Base-by-base conservation (phyloP, 2,797 vertebrate species). In the Pipistrellus kuhlii region DNA sequence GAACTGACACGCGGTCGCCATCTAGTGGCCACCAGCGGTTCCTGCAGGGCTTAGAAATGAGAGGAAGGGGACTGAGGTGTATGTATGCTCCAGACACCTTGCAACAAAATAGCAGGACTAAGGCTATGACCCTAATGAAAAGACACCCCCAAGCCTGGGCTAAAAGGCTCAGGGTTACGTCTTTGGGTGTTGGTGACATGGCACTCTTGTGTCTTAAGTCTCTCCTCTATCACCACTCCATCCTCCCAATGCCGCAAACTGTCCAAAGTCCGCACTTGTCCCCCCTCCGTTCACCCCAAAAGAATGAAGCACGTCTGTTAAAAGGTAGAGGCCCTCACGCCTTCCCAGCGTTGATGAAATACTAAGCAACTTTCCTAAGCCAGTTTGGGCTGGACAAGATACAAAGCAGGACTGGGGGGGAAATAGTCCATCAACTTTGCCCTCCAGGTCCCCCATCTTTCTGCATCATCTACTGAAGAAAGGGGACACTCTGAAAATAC, bases 11-110 rank as follows among this genome's bases (percentile, higher is more conserved):
- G 23, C 27, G 5, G 23, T 84, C 46, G 78, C 86, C 97, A 94
- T 55, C 96, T 96, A 84, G 75, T 68, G 95, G 88, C 83, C 18
- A 12, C 4, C 55, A 75, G 5, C 44, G 35, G 59, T 94, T 90
- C 35, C 21, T 72, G 66, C 71, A 72, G 66, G 46, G 53, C 27
- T 82, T 73, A n/a, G 12, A 51, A 15, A 69, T 4, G 14, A 30
- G 38, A 57, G 25, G 20, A 59, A 84, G 55, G 3, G 0, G 27
- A 62, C 35, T 20, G 66, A 57, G 46, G 18, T n/a, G 41, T 23
- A 9, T 69, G 66, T 55, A 9, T 69, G 66, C 59, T 80, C 25
- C 41, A 51, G 21, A 46, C 6, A 69, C 14, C 48, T 66, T 69
- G 35, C 62, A 38, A 57, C 41, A 13, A 38, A 71, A 78, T 53